Conservation (phyloP, 2,797 vertebrate genomes). For the Sarcoramphus papa region DNA sequence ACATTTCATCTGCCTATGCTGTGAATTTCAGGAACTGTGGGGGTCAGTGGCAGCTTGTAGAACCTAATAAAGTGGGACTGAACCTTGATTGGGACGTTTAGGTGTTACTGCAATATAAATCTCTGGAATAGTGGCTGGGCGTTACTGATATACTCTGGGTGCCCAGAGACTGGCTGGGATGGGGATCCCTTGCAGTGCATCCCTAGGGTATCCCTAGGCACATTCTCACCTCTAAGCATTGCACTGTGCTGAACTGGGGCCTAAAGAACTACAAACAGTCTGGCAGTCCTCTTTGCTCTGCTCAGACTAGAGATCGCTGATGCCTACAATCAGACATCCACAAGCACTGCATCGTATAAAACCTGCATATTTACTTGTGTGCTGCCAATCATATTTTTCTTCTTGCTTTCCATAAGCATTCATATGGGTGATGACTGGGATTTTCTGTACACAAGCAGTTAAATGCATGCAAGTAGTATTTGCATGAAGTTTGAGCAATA, state of each 20-base stretch:
- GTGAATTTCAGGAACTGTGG: not conserved
- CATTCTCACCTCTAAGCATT: not conserved
- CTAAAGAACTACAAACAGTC: not conserved
- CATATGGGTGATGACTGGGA: not conserved
- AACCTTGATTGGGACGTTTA: not conserved
- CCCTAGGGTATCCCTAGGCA: not conserved
- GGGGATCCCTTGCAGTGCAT: accelerated
- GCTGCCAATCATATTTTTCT: not conserved
- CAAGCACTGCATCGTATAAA: not conserved
- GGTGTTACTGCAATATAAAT: not conserved
- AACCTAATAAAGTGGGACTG: not conserved
- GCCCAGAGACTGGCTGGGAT: not conserved
- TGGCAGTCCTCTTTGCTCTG: not conserved
- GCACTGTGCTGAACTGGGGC: not conserved
- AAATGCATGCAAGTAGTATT: constrained; percentile 1
- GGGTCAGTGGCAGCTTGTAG: not conserved
- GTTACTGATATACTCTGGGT: not conserved
- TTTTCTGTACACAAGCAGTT: constrained; percentile 7
- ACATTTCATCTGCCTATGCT: not conserved
- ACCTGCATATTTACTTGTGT: not conserved
- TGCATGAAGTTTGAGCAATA: constrained; percentile 15
- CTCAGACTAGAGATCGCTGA: not conserved
- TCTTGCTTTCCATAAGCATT: not conserved
- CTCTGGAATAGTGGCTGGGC: not conserved
- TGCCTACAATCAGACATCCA: not conserved